Evolutionary conservation across 2,797 vertebrate genomes (phyloP), one percentile per base, ranked within the genome.

Genomic region (Paratrypauchen microcephalus): DNA sequence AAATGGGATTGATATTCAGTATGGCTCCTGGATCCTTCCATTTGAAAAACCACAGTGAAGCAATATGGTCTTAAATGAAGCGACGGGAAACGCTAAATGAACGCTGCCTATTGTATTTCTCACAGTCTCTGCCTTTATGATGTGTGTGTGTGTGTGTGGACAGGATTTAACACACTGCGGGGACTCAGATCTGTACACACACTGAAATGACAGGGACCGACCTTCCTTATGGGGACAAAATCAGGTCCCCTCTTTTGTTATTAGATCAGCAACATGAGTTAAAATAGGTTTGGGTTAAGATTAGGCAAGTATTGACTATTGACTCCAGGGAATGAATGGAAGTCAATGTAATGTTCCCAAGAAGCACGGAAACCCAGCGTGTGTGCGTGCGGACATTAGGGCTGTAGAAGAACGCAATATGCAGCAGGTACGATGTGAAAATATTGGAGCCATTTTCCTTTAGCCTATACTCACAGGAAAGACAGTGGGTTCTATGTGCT

Each of bases 1-100:
- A 76, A 79, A 79, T 70, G 24, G 71, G 24, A 70, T 59, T 79
- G 67, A 76, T 79, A 78, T 85, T 73, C 71, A 71, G 68, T 58
- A 70, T 50, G 18, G 70, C 65, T 57, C 62, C 57, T 64, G 21
- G 47, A 79, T 77, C 72, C 32, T 64, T 77, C 67, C 70, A 70
- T 64, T 77, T 71, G 50, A 69, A 77, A 78, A 78, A 58, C 65
- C 63, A 23, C 65, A 41, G 47, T 28, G 50, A 39, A 32, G 70
- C 68, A 79, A 77, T 77, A 79, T 69, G 36, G 23, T 32, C 45
- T 15, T 39, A 59, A 79, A 72, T 28, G 45, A 79, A 61, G 0
- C 47, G 55, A 47, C 15, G 23, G 59, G 55, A 67, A 39, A 67
- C 1, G 5, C 54, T 47, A 47, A 69, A 47, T 71, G 63, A 64